Evolutionary conservation across 2,888 invertebrate species (phyloP).

Genomic region (Oasisia sp.): DNA sequence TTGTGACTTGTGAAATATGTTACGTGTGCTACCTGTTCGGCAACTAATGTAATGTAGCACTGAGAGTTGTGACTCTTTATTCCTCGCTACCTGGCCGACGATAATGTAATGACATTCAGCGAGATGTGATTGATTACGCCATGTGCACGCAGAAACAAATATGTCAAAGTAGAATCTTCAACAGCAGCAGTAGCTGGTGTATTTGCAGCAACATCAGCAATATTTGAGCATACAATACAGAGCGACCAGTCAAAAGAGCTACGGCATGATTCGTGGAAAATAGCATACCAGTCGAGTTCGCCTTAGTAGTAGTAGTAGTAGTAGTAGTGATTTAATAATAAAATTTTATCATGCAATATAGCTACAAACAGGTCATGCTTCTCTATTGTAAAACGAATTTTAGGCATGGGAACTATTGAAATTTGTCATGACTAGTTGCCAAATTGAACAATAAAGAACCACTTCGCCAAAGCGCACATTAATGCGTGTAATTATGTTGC

Average conservation of each 20-base stretch:
- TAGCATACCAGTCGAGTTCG: not conserved
- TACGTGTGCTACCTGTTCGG: too few species aligned
- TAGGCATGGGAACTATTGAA: not conserved
- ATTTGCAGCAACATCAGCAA: not conserved
- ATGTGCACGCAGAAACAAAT: too few species aligned
- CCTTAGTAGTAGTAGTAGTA: not conserved
- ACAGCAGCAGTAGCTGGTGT: not conserved
- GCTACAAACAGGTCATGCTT: not conserved
- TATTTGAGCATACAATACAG: not conserved
- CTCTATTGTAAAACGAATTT: not conserved
- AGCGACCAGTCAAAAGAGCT: not conserved
- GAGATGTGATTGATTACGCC: too few species aligned
- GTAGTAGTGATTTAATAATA: not conserved
- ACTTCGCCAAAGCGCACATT: not conserved
- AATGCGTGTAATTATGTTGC: not conserved
- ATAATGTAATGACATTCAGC: too few species aligned
- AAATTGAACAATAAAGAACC: not conserved
- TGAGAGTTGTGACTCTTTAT: too few species aligned
- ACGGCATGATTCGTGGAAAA: not conserved
- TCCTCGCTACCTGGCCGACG: too few species aligned
- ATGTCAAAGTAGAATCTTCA: not conserved
- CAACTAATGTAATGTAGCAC: too few species aligned
- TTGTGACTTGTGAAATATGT: too few species aligned
- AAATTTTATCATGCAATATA: not conserved
- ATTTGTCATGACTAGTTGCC: not conserved